A percentile compares a stretch with the other conserved stretches of the same genome.
phyloP scores from a whole-genome alignment of 2,113 vertebrate species.

The Nothocercus nigrocapillus region DNA sequence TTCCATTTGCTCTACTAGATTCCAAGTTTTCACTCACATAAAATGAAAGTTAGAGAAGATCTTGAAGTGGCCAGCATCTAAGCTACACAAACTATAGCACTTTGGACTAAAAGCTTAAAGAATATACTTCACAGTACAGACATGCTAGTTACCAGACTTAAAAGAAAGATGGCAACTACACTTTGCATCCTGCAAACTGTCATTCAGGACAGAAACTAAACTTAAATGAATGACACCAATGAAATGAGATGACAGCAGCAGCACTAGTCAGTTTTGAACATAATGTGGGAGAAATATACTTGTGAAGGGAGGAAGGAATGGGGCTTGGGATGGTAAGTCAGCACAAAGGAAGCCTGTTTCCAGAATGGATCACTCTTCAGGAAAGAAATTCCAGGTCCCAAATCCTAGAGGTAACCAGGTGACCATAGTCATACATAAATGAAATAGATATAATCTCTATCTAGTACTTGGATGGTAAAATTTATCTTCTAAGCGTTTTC shows the following conservation, averaged over 20 bases:
- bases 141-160: background rate
- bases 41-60: background rate
- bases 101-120: background rate
- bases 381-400: background rate
- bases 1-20: no score
- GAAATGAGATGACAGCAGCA: background rate
- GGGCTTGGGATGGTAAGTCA: background rate
- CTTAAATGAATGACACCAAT: background rate
- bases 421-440: background rate
- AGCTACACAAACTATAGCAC: background rate
- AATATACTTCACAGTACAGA: background rate
- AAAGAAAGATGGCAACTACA: background rate
- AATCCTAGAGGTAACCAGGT: background rate
- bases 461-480: background rate
- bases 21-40: background rate
- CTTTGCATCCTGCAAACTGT: background rate
- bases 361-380: background rate
- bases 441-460: background rate
- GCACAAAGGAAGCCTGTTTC: background rate
- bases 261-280: background rate
- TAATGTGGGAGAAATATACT: rapidly evolving
- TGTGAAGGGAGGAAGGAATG: background rate
- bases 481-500: background rate
- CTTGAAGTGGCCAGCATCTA: background rate
- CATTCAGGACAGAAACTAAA: background rate